Evolutionary conservation across 2,797 vertebrate species (phyloP).

Genomic region (Poeciliopsis turneri): DNA sequence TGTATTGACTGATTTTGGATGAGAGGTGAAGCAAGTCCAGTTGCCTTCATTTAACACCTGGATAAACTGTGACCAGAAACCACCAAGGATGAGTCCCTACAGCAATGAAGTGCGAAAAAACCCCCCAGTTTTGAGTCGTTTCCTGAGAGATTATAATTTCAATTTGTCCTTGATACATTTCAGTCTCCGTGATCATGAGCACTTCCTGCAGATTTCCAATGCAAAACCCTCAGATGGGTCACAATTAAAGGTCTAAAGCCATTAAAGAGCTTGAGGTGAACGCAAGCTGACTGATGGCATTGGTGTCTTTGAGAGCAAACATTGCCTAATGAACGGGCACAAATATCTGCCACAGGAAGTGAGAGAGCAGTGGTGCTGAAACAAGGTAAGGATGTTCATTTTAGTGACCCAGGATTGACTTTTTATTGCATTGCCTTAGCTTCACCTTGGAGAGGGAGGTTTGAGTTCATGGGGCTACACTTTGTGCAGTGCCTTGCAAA

Average conservation of each 20-base stretch:
- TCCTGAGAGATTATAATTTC: background rate
- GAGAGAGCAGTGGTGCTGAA: background rate
- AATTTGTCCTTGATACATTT: background rate
- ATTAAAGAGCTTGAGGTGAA: background rate
- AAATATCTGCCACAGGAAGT: too few relatives aligned
- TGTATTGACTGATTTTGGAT: constrained; percentile 21
- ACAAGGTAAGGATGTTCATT: background rate
- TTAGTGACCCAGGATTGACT: background rate
- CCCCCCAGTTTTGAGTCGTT: background rate
- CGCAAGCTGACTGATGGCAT: background rate
- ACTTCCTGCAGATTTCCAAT: too few relatives aligned
- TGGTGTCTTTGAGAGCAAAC: background rate
- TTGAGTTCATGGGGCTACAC: background rate
- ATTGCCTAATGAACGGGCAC: constrained; percentile 5
- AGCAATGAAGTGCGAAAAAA: background rate
- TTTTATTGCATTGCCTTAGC: background rate
- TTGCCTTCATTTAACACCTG: constrained; percentile 9
- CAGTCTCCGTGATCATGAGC: background rate
- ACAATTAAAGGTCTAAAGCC: background rate
- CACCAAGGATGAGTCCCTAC: background rate
- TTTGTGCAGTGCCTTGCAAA: background rate
- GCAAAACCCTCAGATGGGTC: background rate
- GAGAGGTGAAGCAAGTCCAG: constrained; percentile 8
- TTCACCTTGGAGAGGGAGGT: background rate
- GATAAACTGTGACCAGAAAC: constrained; percentile 11